A percentile compares a stretch with the other conserved stretches of the same genome.
Conservation (phyloP, 2,113 vertebrate genomes). For the Melanotaenia duboulayi region DNA sequence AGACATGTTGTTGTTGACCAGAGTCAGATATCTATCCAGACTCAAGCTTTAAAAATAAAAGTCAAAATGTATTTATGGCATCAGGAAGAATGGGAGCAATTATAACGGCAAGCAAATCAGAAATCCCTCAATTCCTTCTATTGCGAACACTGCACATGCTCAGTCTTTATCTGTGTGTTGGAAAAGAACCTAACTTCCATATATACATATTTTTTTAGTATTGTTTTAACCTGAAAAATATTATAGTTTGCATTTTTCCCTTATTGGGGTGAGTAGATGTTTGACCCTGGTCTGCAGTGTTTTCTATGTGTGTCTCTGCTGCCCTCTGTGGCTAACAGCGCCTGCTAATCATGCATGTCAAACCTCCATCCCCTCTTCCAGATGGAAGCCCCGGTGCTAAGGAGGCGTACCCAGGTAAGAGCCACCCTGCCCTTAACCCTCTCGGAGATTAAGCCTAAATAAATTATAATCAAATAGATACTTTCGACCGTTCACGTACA, state of each 20-base stretch:
- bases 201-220: too few species aligned
- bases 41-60: neutral
- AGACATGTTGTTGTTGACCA: conserved; percentile 20
- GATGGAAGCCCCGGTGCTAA: conserved; percentile 91
- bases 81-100: neutral
- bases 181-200: neutral
- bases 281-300: conserved; percentile 44
- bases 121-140: too few species aligned
- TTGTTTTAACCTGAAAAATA: too few species aligned
- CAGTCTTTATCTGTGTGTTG: neutral
- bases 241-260: neutral
- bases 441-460: neutral
- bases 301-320: conserved; percentile 72
- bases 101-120: neutral
- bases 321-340: conserved; percentile 81
- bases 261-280: neutral
- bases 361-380: conserved; percentile 92
- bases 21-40: conserved; percentile 30
- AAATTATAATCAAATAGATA: neutral
- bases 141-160: neutral
- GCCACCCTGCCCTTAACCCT: conserved; percentile 54
- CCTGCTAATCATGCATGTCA: conserved; percentile 92
- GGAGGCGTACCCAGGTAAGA: conserved; percentile 95
- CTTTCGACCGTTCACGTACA: neutral
- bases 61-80: neutral